phyloP scores from a whole-genome alignment of 1,140 invertebrate species.

The Idris sp. region DNA sequence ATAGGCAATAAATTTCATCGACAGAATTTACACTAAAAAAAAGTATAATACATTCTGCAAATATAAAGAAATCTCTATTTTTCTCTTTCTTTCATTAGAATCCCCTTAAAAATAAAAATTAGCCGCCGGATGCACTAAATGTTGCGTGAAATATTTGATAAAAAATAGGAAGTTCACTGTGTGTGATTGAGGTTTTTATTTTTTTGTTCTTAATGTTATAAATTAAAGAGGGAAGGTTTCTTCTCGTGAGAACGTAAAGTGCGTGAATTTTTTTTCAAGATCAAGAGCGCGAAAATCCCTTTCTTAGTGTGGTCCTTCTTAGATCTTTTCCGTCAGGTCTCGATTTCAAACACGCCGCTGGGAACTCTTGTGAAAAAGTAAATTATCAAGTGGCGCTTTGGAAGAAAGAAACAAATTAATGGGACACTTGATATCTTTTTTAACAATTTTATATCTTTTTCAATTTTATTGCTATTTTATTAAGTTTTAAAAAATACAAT shows the following conservation, averaged over 20 bases:
- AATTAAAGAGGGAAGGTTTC: slow-evolving; percentile 36
- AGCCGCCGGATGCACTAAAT: slow-evolving; percentile 38
- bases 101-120: slow-evolving; percentile 30
- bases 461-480: no score
- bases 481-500: no score
- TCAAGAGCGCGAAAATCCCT: slow-evolving; percentile 77
- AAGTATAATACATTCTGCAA: no score
- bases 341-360: slow-evolving; percentile 69
- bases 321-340: slow-evolving; percentile 65
- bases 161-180: slow-evolving; percentile 47
- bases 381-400: slow-evolving; percentile 26
- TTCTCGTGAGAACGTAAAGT: slow-evolving; percentile 29
- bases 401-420: background rate
- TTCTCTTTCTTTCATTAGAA: slow-evolving; percentile 13
- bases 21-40: no score
- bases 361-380: slow-evolving; percentile 41
- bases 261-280: slow-evolving; percentile 56
- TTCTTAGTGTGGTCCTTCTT: slow-evolving; percentile 49
- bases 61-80: no score
- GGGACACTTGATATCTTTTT: slow-evolving; percentile 15
- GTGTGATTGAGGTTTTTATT: slow-evolving; percentile 23
- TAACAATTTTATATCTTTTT: no score
- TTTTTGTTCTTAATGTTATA: slow-evolving; percentile 24
- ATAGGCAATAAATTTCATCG: no score
- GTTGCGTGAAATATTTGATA: slow-evolving; percentile 46